Percentiles rank a stretch among this genome's conserved stretches.
phyloP scores from a whole-genome alignment of 2,888 invertebrate genomes.

The Scaptomyza polygonia region DNA sequence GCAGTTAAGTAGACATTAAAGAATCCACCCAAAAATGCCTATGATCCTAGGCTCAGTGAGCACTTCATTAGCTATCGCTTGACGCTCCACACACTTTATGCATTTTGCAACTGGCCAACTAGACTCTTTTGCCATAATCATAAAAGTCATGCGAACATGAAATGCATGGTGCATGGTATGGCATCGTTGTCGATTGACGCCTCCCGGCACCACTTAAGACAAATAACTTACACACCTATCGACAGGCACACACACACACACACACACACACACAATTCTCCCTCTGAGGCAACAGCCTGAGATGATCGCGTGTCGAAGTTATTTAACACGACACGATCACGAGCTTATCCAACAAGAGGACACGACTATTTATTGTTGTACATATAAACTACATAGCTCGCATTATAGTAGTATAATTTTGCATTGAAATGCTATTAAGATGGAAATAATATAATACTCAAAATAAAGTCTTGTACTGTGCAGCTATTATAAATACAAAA shows the following conservation, averaged over 20 bases:
- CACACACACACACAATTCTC: constrained; percentile 36
- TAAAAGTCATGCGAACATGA: constrained; percentile 47
- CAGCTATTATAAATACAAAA: too few species aligned
- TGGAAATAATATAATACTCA: too few species aligned
- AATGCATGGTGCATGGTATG: constrained; percentile 24
- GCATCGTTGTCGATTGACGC: constrained; percentile 37
- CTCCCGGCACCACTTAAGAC: constrained; percentile 72
- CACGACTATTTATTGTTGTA: neutral
- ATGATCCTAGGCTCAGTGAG: constrained; percentile 37
- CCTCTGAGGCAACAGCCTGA: constrained; percentile 12
- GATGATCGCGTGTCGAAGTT: constrained; percentile 1
- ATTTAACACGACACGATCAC: neutral
- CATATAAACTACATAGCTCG: too few species aligned
- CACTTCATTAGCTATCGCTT: constrained; percentile 61
- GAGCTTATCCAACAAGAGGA: neutral
- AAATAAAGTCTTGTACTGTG: too few species aligned
- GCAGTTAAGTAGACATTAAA: constrained; percentile 66
- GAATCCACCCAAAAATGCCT: constrained; percentile 20
- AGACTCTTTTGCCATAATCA: constrained; percentile 39
- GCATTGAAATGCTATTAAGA: too few species aligned
- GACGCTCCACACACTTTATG: neutral
- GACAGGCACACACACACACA: constrained; percentile 43
- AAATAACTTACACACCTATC: constrained; percentile 77
- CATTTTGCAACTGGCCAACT: neutral
- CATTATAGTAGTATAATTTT: too few species aligned